Evolutionary conservation across 1,140 invertebrate species (phyloP), one percentile per base, ranked within the genome.

Genomic region (Grapholita molesta): DNA sequence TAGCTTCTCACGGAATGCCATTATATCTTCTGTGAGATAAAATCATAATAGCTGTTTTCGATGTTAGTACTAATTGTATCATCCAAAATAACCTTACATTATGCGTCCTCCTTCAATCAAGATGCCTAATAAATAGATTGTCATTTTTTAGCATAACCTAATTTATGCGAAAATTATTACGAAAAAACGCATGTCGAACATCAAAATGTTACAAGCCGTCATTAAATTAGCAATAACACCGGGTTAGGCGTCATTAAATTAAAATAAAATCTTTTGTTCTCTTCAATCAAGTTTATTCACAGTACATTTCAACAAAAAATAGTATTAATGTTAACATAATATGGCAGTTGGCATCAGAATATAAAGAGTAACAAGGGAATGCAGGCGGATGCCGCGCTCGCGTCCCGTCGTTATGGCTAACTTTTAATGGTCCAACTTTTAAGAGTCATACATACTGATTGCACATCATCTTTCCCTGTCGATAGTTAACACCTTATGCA

Each of bases 331-430:
- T 33, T 33, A 33, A 85, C 74, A 84, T 82, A 82, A 81, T 57
- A 85, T 88, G 83, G 86, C 84, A 87, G 80, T 86, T 73, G 75
- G 74, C 74, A 82, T 78, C 74, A 77, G 69, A 78, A 74, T 64
- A 78, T n/a, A 74, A 67, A 24, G 61, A 77, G 69, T 64, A 70
- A 68, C 65, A 73, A 79, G 53, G 30, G 71, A 64, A 57, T 66
- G n/a, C n/a, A n/a, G n/a, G n/a, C n/a, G n/a, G n/a, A n/a, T n/a
- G n/a, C n/a, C 69, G 61, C 64, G 68, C 38, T 12, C 35, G 3
- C 35, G 35, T 6, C 35, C n/a, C n/a, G 35, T 5, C 11, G 35
- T 30, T 30, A 42, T 42, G 35, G 35, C 35, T 42, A 5, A 5
- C 23, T 12, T 12, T 15, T 23, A 53, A 18, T 23, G 18, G n/a